Evolutionary conservation across 2,888 invertebrate species (phyloP), one percentile per base, ranked within the genome.

Genomic region (Heliothis peltigera): DNA sequence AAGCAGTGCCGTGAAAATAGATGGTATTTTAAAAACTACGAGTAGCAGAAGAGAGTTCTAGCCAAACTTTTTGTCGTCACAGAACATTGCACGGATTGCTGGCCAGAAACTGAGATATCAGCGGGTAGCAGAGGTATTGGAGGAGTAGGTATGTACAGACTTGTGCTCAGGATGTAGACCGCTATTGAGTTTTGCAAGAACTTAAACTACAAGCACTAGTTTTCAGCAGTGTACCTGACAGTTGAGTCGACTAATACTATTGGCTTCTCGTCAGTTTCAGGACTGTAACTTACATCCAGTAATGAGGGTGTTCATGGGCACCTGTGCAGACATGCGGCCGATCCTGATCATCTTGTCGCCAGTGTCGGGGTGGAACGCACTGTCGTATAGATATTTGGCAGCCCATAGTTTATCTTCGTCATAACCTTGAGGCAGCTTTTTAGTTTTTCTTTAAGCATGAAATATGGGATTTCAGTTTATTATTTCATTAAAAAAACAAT

Each of bases 241-340:
- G 2, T 2, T 7, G 17, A 8, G 18, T 6, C 43, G 43, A 18
- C 18, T 4, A 0, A 43, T 6, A 4, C 12, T 2, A 46, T 2
- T 21, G 18, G 18, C n/a, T 17, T 43, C n/a, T 17, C 3, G 28
- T 2, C 18, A 44, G 8, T 4, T 43, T 17, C 18, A 0, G 10
- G 25, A 19, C 8, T 21, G 19, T 46, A 19, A 77, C 93, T 91
- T 39, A 96, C 96, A 97, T 70, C 99, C 99, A 25, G 99, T 99
- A 83, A 99, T 98, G 51, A 98, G 89, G 95, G 99, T 99, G 91
- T 99, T 99, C 97, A 98, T 98, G 0, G 99, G 99, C 47, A 99
- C 98, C 92, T 99, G 99, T 0, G 99, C 99, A 1, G 99, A 98
- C 99, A 99, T 99, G 55, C 99, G 96, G 0, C 99, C 99, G 60